Conservation (phyloP, 2,113 vertebrate genomes). For the Ondatra zibethicus region DNA sequence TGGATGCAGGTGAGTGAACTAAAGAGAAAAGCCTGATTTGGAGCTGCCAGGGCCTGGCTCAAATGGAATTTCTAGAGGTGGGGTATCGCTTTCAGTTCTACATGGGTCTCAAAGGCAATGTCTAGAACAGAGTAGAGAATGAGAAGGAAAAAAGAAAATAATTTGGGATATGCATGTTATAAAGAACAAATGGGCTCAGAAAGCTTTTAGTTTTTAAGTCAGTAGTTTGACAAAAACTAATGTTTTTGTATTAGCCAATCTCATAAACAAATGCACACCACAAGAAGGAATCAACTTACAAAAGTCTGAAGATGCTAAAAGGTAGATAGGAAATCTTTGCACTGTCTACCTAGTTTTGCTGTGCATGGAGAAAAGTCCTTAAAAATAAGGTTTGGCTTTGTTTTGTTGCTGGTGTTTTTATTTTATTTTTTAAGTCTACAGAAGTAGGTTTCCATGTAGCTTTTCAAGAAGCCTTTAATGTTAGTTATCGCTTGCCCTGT, state of each 20-base stretch:
- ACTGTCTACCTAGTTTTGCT: neutral
- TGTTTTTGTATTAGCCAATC: slow-evolving; percentile 18
- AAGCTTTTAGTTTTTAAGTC: slow-evolving; percentile 8
- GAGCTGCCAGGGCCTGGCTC: neutral
- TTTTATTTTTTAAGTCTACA: neutral
- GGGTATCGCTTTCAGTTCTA: neutral
- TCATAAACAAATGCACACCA: neutral
- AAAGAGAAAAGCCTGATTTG: neutral
- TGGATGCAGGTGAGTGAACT: neutral
- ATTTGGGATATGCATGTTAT: neutral
- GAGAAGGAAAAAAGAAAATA: neutral
- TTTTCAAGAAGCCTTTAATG: neutral
- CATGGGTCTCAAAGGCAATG: neutral
- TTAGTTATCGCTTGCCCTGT: no score
- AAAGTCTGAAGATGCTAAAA: neutral
- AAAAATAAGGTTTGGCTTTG: neutral
- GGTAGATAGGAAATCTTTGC: neutral
- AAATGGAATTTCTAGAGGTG: neutral
- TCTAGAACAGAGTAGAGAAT: neutral
- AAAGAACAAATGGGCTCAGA: neutral
- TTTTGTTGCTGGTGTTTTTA: neutral
- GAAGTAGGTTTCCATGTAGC: neutral
- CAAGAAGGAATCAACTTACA: neutral
- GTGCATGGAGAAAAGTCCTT: neutral
- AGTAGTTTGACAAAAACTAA: neutral